These are phyloP conservation scores for Ctenopoma multispine DNA, from an alignment of 2,797 vertebrate genomes.

Conservation along the genomic window DNA sequence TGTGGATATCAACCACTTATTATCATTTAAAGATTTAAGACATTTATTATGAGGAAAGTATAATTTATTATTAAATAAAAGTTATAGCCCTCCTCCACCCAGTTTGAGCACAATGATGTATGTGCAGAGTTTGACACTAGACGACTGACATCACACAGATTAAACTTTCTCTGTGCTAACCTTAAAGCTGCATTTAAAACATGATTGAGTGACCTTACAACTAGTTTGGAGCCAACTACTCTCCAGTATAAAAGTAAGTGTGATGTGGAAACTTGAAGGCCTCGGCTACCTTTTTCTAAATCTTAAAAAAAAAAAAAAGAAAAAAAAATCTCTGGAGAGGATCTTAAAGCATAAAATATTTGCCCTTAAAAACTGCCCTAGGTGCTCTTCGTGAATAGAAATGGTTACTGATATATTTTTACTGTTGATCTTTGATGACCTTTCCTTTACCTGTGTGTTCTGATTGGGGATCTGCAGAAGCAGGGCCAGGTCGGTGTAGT, in stretches of 20 bases:
- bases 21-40: too few relatives aligned
- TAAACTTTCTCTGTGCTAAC: not conserved
- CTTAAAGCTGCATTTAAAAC: not conserved
- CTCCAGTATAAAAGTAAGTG: not conserved
- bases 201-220: not conserved
- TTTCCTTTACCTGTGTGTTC: constrained; percentile 87
- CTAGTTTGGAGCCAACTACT: not conserved
- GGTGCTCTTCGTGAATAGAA: not conserved
- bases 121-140: too few relatives aligned
- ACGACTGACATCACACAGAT: too few relatives aligned
- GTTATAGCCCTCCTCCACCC: too few relatives aligned
- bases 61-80: too few relatives aligned
- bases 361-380: not conserved
- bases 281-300: too few relatives aligned
- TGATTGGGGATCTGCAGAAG: constrained; percentile 94
- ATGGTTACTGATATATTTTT: not conserved
- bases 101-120: not conserved
- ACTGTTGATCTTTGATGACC: not conserved
- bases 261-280: not conserved
- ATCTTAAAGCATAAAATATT: not conserved
- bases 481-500: constrained; percentile 92
- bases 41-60: too few relatives aligned
- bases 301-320: too few relatives aligned
- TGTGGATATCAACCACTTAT: not conserved
- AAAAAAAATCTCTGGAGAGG: not conserved